A percentile compares a stretch with the other conserved stretches of the same genome.
Conservation (phyloP, 2,888 invertebrate species). For the Laothoe populi region DNA sequence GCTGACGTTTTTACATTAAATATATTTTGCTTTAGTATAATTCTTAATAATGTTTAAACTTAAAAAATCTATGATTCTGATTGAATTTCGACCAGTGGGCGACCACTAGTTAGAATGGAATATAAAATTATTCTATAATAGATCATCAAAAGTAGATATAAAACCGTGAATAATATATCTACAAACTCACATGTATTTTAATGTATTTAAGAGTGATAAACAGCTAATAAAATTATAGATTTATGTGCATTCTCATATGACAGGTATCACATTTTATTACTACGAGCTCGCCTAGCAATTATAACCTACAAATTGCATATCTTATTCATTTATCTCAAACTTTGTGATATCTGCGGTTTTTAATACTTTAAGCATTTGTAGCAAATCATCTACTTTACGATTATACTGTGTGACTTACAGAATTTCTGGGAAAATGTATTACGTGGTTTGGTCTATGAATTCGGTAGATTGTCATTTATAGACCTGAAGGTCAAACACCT, state of each 20-base stretch:
- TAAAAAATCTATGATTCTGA: background rate
- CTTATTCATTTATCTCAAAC: conserved; percentile 43
- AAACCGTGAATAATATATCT: conserved; percentile 1
- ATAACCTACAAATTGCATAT: conserved; percentile 45
- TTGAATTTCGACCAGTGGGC: no score
- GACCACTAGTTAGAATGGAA: background rate
- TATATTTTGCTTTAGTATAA: no score
- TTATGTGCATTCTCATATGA: conserved; percentile 35
- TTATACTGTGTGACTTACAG: background rate
- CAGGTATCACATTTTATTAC: conserved; percentile 33
- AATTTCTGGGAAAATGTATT: conserved; percentile 7
- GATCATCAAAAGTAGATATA: conserved; percentile 6
- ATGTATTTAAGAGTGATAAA: conserved; percentile 20
- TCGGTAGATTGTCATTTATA: background rate
- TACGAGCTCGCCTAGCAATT: conserved; percentile 41
- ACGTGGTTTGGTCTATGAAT: background rate
- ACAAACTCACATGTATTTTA: conserved; percentile 7
- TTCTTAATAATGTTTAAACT: background rate
- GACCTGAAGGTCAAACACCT: background rate
- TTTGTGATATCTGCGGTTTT: conserved; percentile 9
- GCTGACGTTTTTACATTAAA: no score
- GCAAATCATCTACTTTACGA: conserved; percentile 24
- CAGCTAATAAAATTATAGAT: conserved; percentile 36
- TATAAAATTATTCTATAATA: background rate
- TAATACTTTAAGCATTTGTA: conserved; percentile 3